Conservation (phyloP, 2,113 vertebrate species). For the Fukomys damarensis region DNA sequence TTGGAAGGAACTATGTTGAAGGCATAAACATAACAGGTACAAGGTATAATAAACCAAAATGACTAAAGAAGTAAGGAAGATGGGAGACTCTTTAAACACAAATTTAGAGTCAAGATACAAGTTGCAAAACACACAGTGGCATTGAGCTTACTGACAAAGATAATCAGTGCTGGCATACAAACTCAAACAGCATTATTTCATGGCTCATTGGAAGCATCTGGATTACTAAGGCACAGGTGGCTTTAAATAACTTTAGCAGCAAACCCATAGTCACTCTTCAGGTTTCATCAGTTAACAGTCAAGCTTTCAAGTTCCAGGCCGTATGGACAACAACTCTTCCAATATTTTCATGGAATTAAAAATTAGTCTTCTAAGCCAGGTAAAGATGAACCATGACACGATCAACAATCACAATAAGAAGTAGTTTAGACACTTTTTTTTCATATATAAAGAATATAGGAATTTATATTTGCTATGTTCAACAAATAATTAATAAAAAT, state of each 20-base stretch:
- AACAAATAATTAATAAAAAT: neutral
- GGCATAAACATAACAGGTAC: neutral
- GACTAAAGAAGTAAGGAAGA: neutral
- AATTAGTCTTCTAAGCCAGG: neutral
- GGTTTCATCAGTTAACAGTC: constrained; percentile 19
- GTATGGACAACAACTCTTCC: neutral
- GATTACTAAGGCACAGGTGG: neutral
- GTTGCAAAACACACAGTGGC: neutral
- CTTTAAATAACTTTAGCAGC: constrained; percentile 13
- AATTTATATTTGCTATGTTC: neutral
- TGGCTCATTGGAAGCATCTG: neutral
- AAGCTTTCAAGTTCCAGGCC: neutral
- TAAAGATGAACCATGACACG: neutral
- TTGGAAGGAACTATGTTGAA: constrained; percentile 11
- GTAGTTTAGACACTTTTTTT: neutral
- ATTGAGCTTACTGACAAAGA: constrained; percentile 41
- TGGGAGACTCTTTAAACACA: neutral
- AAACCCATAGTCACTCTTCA: neutral
- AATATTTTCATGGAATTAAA: neutral
- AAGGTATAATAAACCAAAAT: constrained; percentile 15
- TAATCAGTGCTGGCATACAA: neutral
- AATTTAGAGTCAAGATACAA: neutral
- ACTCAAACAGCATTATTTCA: neutral
- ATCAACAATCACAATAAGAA: neutral
- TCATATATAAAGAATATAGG: neutral